Percentiles rank a stretch among this genome's conserved stretches.
These are phyloP conservation scores for Anastrepha obliqua DNA, from an alignment of 1,140 invertebrate species.

Conservation along the genomic window DNA sequence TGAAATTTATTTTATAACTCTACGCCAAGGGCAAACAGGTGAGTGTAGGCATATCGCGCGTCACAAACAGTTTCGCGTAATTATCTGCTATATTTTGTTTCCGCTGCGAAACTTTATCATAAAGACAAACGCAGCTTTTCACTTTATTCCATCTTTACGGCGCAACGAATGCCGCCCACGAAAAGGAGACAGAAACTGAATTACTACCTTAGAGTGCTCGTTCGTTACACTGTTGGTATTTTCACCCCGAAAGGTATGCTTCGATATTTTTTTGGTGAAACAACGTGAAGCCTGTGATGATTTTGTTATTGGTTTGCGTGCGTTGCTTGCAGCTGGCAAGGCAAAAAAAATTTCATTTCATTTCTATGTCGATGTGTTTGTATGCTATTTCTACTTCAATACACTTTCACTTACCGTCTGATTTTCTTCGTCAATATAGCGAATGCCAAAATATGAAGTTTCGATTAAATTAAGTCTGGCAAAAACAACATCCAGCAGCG, in stretches of 20 bases:
- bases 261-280: background rate
- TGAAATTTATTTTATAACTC: constrained; percentile 66
- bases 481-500: constrained; percentile 90
- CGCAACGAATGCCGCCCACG: constrained; percentile 60
- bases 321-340: no score
- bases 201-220: constrained; percentile 62
- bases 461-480: constrained; percentile 92
- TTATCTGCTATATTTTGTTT: background rate
- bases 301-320: no score
- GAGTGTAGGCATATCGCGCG: constrained; percentile 55
- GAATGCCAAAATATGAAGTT: constrained; percentile 93
- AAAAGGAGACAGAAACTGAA: constrained; percentile 73
- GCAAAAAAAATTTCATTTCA: background rate
- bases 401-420: constrained; percentile 84
- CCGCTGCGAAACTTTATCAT: background rate
- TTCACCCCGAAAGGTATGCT: background rate
- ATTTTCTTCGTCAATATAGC: constrained; percentile 90
- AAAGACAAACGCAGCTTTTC: background rate
- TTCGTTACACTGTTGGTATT: constrained; percentile 60
- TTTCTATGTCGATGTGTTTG: background rate
- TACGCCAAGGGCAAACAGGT: constrained; percentile 57
- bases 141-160: constrained; percentile 59
- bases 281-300: no score
- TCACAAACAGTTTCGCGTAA: background rate
- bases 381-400: background rate